phyloP scores from a whole-genome alignment of 30 jellyfish, hydroid and myxozoan genomes.

The Aurelia aurita complex sp. Pacific region DNA sequence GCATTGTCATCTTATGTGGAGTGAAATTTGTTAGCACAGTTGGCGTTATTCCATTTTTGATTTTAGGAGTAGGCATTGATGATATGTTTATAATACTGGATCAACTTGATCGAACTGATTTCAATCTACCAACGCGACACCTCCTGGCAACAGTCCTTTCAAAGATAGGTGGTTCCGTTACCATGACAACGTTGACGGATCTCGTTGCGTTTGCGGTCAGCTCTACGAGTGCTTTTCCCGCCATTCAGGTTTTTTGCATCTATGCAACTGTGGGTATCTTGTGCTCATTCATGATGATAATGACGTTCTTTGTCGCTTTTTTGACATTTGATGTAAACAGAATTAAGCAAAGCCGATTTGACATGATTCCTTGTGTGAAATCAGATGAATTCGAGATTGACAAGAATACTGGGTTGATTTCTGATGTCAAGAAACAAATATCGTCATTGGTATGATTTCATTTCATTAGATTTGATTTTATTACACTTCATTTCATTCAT shows the following conservation, averaged over 20 bases:
- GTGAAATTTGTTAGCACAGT: slow-evolving; percentile 25
- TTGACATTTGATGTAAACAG: slow-evolving; percentile 56
- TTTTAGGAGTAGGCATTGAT: slow-evolving; percentile 58
- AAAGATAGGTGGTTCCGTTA: slow-evolving; percentile 58
- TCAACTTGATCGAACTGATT: slow-evolving; percentile 31
- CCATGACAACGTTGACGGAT: slow-evolving; percentile 82
- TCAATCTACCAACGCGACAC: slow-evolving; percentile 33
- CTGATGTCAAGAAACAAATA: not conserved
- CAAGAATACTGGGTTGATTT: slow-evolving; percentile 10
- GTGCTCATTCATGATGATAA: slow-evolving; percentile 44
- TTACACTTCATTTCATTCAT: not conserved
- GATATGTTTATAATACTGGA: slow-evolving; percentile 60
- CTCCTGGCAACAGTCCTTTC: slow-evolving; percentile 32
- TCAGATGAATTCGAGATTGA: slow-evolving; percentile 3
- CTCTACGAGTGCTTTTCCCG: slow-evolving; percentile 75
- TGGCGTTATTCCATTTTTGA: slow-evolving; percentile 54
- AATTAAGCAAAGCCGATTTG: slow-evolving; percentile 59
- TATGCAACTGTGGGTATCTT: slow-evolving; percentile 66
- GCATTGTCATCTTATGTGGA: slow-evolving; percentile 38
- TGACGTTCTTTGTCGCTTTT: slow-evolving; percentile 61
- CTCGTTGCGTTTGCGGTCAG: slow-evolving; percentile 79
- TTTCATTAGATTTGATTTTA: too few relatives aligned
- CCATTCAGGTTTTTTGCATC: slow-evolving; percentile 66
- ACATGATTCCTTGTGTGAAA: slow-evolving; percentile 45
- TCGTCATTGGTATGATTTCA: slow-evolving; percentile 3